phyloP scores from a whole-genome alignment of 2,113 vertebrate species.

The Orientallactaga bullata region DNA sequence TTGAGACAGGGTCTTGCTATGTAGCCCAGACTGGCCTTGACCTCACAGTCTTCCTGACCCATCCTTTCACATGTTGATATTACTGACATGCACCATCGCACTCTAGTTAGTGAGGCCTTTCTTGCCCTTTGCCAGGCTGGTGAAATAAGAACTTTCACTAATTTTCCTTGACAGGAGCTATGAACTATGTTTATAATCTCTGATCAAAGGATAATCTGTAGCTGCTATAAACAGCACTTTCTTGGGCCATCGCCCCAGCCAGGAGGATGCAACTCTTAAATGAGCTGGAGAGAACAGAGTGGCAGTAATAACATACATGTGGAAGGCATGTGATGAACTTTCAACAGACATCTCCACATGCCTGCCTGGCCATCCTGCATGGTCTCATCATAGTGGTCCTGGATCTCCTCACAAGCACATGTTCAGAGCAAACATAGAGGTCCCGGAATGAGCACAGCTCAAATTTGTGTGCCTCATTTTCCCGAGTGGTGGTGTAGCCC shows the following conservation, averaged over 20 bases:
- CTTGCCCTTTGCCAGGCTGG: too few species aligned
- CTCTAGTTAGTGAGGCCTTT: neutral
- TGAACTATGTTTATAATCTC: neutral
- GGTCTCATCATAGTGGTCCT: neutral
- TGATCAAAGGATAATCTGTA: neutral
- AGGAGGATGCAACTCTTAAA: neutral
- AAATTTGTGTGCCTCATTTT: neutral
- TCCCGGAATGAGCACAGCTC: neutral
- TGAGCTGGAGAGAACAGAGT: neutral
- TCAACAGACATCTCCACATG: accelerated
- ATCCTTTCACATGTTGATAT: neutral
- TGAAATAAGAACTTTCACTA: neutral
- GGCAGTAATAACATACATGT: neutral
- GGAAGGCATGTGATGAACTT: neutral
- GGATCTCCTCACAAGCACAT: neutral
- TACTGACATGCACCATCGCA: neutral
- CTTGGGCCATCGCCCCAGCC: neutral
- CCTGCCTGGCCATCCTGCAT: neutral
- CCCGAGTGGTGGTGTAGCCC: neutral
- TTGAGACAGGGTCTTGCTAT: neutral
- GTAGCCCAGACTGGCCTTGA: neutral
- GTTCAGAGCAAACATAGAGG: neutral
- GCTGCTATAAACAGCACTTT: neutral
- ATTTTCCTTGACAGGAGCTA: neutral
- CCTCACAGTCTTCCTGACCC: neutral